Evolutionary conservation across 2,888 invertebrate genomes (phyloP).

Genomic region (Eupelmus urozonus): DNA sequence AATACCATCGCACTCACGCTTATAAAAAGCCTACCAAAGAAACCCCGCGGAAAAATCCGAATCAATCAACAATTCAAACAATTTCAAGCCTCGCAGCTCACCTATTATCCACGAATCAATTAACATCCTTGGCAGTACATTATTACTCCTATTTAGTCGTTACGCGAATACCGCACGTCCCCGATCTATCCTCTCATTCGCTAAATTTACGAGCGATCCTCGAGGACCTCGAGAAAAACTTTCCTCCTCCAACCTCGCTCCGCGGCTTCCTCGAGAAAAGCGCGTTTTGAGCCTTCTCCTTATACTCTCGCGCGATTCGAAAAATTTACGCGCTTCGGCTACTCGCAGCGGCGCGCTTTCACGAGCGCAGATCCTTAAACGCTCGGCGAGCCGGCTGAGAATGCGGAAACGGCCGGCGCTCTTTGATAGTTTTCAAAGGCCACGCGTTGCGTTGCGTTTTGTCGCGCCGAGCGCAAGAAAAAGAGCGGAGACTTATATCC

Average conservation of each 20-base stretch:
- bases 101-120: constrained; percentile 22
- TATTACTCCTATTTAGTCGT: constrained; percentile 39
- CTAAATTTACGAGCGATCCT: constrained; percentile 35
- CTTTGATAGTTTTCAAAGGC: constrained; percentile 42
- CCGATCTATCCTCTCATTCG: not conserved
- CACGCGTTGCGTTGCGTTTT: constrained; percentile 29
- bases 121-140: constrained; percentile 30
- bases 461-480: constrained; percentile 31
- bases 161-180: not conserved
- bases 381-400: constrained; percentile 30
- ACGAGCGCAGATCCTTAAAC: constrained; percentile 40
- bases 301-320: constrained; percentile 6
- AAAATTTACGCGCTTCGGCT: constrained; percentile 41
- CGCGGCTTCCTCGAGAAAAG: not conserved
- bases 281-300: constrained; percentile 20
- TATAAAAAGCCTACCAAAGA: too few relatives aligned
- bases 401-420: constrained; percentile 48
- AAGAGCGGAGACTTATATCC: constrained; percentile 13
- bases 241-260: constrained; percentile 1
- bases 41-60: too few relatives aligned
- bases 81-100: too few relatives aligned
- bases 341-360: constrained; percentile 47
- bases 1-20: too few relatives aligned
- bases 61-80: too few relatives aligned
- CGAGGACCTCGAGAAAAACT: not conserved